These are phyloP conservation scores for Anastatus disparis DNA, from an alignment of 1,140 invertebrate genomes.

Conservation along the genomic window DNA sequence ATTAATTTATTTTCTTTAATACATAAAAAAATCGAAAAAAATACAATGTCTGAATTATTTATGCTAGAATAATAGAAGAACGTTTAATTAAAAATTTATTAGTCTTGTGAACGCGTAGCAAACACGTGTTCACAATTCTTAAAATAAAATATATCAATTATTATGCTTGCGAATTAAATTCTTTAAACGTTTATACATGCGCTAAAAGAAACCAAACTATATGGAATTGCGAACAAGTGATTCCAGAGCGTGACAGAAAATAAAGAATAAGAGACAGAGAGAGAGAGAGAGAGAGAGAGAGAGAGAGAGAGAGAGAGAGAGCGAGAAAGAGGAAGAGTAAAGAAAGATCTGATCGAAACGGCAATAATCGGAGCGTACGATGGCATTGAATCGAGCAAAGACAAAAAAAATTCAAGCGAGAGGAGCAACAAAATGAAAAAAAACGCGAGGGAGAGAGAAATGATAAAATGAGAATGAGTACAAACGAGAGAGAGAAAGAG, in stretches of 20 bases:
- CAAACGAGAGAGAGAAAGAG: neutral
- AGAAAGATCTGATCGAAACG: conserved; percentile 15
- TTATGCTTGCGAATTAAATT: conserved; percentile 17
- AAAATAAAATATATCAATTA: neutral
- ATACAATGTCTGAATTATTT: no score
- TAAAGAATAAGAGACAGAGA: conserved; percentile 35
- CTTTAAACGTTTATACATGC: neutral
- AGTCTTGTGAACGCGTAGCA: no score
- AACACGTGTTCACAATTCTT: no score
- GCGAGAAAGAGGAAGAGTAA: no score
- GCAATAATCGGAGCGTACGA: conserved; percentile 40
- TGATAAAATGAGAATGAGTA: conserved; percentile 17
- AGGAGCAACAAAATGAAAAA: conserved; percentile 41
- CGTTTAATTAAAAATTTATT: no score
- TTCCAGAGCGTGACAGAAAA: conserved; percentile 35
- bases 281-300: conserved; percentile 31
- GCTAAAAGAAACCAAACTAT: neutral
- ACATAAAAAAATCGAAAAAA: no score
- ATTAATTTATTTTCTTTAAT: no score
- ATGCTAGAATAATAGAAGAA: no score
- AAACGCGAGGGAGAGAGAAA: neutral
- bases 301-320: no score
- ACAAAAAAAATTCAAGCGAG: conserved; percentile 49
- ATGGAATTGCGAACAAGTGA: neutral
- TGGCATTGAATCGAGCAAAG: conserved; percentile 29